These are phyloP conservation scores for Caerostris darwini DNA, from an alignment of 1,140 invertebrate species.

Conservation along the genomic window DNA sequence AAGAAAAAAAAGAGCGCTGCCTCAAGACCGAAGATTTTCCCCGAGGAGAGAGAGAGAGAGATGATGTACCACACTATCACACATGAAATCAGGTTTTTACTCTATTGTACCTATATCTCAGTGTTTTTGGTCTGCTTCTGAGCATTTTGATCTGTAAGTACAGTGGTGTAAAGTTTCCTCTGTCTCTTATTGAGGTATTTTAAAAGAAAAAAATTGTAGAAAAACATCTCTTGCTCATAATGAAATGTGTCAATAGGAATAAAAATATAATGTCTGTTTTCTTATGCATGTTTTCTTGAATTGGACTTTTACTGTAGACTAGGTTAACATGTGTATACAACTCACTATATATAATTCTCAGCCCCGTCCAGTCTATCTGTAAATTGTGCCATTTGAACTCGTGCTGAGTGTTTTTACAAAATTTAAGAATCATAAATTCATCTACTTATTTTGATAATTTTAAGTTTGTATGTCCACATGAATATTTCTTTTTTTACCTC, in stretches of 20 bases:
- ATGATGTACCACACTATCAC: conserved; percentile 43
- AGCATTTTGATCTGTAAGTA: conserved; percentile 72
- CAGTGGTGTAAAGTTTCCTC: conserved; percentile 59
- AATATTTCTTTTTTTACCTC: too few species aligned
- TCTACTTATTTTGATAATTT: too few species aligned
- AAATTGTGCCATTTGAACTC: too few species aligned
- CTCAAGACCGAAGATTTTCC: not conserved
- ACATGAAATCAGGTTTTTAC: conserved; percentile 69
- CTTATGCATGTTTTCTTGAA: not conserved
- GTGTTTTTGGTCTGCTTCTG: conserved; percentile 75
- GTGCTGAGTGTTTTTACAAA: too few species aligned
- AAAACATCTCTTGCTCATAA: conserved; percentile 71
- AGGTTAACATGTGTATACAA: too few species aligned
- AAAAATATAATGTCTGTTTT: conserved; percentile 72
- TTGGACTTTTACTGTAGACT: too few species aligned
- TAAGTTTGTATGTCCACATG: too few species aligned
- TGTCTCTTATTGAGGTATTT: conserved; percentile 68
- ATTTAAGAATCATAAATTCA: too few species aligned
- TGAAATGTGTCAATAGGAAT: conserved; percentile 75
- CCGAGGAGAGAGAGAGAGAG: not conserved
- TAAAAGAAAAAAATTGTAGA: conserved; percentile 74
- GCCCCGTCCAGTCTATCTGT: too few species aligned
- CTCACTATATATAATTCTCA: too few species aligned
- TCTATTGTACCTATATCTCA: conserved; percentile 68
- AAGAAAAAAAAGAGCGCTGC: not conserved